phyloP scores from a whole-genome alignment of 2,888 invertebrate species.

The Glaucopsyche alexis region DNA sequence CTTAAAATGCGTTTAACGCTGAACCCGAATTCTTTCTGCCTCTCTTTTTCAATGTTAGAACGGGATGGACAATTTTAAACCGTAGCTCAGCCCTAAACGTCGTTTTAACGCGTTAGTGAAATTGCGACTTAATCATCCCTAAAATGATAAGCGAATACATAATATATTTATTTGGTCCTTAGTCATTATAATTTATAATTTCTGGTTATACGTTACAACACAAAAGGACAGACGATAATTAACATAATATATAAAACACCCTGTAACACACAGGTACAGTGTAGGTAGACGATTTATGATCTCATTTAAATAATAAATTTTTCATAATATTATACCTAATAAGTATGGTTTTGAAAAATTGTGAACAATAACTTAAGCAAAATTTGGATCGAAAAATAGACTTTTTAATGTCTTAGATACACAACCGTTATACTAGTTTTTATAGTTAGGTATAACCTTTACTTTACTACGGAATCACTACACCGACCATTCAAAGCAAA shows the following conservation, averaged over 20 bases:
- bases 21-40: too few relatives aligned
- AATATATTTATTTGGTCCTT: not conserved
- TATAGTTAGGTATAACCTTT: not conserved
- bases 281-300: not conserved
- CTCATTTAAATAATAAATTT: not conserved
- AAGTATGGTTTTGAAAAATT: too few relatives aligned
- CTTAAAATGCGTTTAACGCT: too few relatives aligned
- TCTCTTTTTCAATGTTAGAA: too few relatives aligned
- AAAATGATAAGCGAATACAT: not conserved
- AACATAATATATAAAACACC: not conserved
- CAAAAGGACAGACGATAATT: not conserved
- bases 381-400: too few relatives aligned
- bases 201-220: not conserved
- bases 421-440: not conserved
- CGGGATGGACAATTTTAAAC: too few relatives aligned
- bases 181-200: conserved; percentile 14
- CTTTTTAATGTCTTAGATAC: not conserved
- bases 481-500: not conserved
- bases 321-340: too few relatives aligned
- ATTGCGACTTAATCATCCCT: too few relatives aligned
- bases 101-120: too few relatives aligned
- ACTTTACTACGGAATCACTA: not conserved
- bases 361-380: too few relatives aligned
- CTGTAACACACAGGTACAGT: not conserved
- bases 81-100: too few relatives aligned